Percentiles rank a stretch among this genome's conserved stretches.
phyloP scores from a whole-genome alignment of 2,113 vertebrate species.

The Platichthys stellatus region DNA sequence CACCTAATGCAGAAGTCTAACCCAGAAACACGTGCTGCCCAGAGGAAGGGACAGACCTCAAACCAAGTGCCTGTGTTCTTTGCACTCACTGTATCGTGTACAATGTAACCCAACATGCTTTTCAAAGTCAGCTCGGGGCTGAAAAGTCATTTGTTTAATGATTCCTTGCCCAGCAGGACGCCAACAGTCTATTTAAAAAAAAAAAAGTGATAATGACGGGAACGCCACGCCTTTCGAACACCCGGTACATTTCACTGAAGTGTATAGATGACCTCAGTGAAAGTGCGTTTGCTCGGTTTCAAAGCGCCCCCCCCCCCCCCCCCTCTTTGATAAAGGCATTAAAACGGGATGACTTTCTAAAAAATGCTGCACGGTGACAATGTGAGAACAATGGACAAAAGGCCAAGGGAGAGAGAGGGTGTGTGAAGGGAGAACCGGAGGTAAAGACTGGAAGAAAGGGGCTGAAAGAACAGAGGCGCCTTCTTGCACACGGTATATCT shows the following conservation, averaged over 20 bases:
- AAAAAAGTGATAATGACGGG: slow-evolving; percentile 60
- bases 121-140: slow-evolving; percentile 77
- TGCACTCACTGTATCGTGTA: slow-evolving; percentile 57
- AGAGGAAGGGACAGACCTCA: background rate
- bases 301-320: background rate
- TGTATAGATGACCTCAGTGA: slow-evolving; percentile 47
- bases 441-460: slow-evolving; percentile 39
- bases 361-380: slow-evolving; percentile 37
- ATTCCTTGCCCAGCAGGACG: slow-evolving; percentile 76
- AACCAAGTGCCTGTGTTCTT: slow-evolving; percentile 79
- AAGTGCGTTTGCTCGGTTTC: slow-evolving; percentile 40
- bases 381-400: slow-evolving; percentile 31
- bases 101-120: slow-evolving; percentile 49
- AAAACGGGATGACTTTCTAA: slow-evolving; percentile 57
- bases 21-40: background rate
- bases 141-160: slow-evolving; percentile 83
- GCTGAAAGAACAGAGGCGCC: slow-evolving; percentile 1
- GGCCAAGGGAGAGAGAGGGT: slow-evolving; percentile 33
- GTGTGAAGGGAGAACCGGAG: background rate
- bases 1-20: background rate
- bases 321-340: slow-evolving; percentile 38
- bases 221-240: slow-evolving; percentile 61
- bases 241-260: slow-evolving; percentile 24
- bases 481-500: slow-evolving; percentile 55
- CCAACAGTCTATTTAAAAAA: slow-evolving; percentile 64